These are phyloP conservation scores for Diarsia mendica DNA, from an alignment of 2,888 invertebrate genomes.

Conservation along the genomic window DNA sequence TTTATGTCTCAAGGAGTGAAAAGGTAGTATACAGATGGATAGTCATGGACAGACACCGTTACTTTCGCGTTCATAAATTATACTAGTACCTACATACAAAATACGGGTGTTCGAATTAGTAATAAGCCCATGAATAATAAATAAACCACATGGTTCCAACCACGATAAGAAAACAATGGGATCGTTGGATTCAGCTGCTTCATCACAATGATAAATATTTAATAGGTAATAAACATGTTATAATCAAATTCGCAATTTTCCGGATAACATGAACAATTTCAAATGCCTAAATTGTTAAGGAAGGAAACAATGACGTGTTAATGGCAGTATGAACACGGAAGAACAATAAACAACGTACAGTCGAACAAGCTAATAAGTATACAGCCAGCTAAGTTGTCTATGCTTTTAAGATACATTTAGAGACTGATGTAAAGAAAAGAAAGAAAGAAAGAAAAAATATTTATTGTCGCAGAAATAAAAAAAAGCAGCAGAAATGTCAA, in stretches of 20 bases:
- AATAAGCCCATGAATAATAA: slow-evolving; percentile 25
- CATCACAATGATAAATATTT: slow-evolving; percentile 11
- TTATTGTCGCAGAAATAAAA: too few species aligned
- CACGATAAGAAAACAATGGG: slow-evolving; percentile 17
- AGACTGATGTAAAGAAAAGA: too few species aligned
- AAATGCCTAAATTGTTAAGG: slow-evolving; percentile 18
- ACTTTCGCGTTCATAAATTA: background rate
- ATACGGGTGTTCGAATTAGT: background rate
- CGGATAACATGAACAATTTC: background rate
- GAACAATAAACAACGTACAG: slow-evolving; percentile 4
- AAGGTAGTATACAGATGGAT: background rate
- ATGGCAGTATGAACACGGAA: slow-evolving; percentile 32
- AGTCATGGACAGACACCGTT: background rate
- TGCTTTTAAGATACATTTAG: too few species aligned
- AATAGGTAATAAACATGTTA: slow-evolving; percentile 1
- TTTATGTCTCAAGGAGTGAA: background rate
- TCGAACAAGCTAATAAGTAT: too few species aligned
- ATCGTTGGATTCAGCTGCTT: slow-evolving; percentile 1
- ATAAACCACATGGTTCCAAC: slow-evolving; percentile 12
- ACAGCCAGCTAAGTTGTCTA: too few species aligned
- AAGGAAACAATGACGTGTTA: slow-evolving; percentile 26
- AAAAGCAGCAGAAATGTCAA: too few species aligned
- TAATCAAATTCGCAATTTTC: slow-evolving; percentile 13
- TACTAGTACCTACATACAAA: background rate
- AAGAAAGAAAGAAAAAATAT: too few species aligned